Evolutionary conservation across 2,113 vertebrate genomes (phyloP).

Genomic region (Tachysurus vachellii): DNA sequence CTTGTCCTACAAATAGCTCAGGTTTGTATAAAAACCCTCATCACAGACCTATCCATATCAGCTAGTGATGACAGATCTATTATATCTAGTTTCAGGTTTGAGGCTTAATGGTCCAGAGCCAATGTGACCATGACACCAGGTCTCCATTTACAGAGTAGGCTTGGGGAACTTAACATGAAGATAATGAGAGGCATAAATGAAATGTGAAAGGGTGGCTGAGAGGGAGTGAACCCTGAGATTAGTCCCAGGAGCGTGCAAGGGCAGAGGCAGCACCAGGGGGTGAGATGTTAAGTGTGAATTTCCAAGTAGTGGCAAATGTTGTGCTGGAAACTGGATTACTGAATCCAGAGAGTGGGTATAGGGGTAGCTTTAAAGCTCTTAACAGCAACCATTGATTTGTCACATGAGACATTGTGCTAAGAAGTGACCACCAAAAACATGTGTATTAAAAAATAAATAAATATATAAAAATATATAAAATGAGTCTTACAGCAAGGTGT

Average conservation of each 20-base stretch:
- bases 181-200: conserved; percentile 59
- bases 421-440: background rate
- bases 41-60: conserved; percentile 57
- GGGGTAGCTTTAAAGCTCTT: background rate
- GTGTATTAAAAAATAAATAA: background rate
- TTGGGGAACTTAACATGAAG: conserved; percentile 26
- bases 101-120: conserved; percentile 62
- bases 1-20: conserved; percentile 64
- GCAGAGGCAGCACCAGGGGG: conserved; percentile 11
- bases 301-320: background rate
- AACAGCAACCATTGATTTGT: background rate
- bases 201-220: conserved; percentile 56
- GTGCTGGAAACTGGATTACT: background rate
- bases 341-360: background rate
- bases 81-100: conserved; percentile 62
- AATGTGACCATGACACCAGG: conserved; percentile 63
- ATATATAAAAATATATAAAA: too few relatives aligned
- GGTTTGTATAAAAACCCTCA: conserved; percentile 48
- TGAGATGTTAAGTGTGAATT: background rate
- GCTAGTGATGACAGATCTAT: conserved; percentile 65
- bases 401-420: background rate
- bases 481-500: background rate
- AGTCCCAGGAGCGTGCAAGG: conserved; percentile 57
- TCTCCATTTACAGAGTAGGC: conserved; percentile 43
- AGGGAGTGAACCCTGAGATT: conserved; percentile 65